Evolutionary conservation across 2,888 invertebrate species (phyloP).

Genomic region (Athripsodes cinereus): DNA sequence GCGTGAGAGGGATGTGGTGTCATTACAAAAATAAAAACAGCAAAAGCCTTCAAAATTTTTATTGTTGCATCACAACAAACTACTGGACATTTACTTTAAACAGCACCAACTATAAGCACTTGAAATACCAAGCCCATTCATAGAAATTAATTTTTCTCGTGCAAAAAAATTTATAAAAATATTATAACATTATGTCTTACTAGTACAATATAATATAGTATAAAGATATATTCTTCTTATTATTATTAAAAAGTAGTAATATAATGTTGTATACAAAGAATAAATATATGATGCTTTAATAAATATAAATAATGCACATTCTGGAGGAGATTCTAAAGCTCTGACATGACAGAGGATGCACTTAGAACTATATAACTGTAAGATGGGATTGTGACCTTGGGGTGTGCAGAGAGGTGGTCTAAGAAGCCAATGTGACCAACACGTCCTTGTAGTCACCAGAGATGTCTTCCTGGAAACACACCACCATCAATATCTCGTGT

Average conservation of each 20-base stretch:
- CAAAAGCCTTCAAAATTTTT: conserved; percentile 1
- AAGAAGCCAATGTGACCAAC: conserved; percentile 53
- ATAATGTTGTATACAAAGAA: not conserved
- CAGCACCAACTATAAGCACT: not conserved
- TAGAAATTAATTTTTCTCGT: not conserved
- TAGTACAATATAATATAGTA: no score
- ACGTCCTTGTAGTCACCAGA: conserved; percentile 58
- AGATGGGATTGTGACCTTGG: not conserved
- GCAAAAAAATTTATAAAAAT: conserved; percentile 6
- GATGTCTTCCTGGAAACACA: conserved; percentile 60
- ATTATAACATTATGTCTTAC: not conserved
- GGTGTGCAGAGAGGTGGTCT: not conserved
- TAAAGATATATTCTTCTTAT: no score
- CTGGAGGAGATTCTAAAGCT: conserved; percentile 8
- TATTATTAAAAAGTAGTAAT: not conserved
- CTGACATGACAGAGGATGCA: not conserved
- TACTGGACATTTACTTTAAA: not conserved
- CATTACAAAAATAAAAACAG: not conserved
- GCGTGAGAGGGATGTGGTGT: not conserved
- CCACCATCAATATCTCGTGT: conserved; percentile 2
- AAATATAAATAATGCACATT: conserved; percentile 12
- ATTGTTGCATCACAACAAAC: not conserved
- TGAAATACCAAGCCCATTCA: not conserved
- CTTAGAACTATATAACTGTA: not conserved
- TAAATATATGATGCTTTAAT: conserved; percentile 3